Conservation (phyloP, 2,888 invertebrate species). For the Mesorhabditis spiculigera region DNA sequence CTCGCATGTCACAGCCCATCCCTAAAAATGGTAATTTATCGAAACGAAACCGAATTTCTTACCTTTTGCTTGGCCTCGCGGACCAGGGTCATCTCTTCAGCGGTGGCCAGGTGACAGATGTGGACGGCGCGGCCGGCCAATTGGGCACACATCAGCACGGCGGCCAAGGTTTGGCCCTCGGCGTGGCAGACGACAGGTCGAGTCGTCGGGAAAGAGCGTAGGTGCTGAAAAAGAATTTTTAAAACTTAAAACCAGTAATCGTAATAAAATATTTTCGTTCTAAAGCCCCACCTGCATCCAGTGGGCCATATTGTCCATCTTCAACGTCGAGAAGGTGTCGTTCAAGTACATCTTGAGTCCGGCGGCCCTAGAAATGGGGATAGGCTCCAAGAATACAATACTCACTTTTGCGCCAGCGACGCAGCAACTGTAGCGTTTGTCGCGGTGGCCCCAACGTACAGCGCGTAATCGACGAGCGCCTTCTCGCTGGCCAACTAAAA, state of each 20-base stretch:
- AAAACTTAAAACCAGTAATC: neutral
- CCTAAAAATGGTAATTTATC: conserved; percentile 16
- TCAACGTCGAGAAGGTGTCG: conserved; percentile 86
- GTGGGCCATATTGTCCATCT: conserved; percentile 78
- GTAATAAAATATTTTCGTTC: too few relatives aligned
- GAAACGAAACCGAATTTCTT: conserved; percentile 6
- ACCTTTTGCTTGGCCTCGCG: conserved; percentile 77
- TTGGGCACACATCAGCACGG: conserved; percentile 82
- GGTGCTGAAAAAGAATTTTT: conserved; percentile 67
- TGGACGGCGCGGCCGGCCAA: conserved; percentile 85
- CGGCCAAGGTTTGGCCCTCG: conserved; percentile 90
- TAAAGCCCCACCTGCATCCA: conserved; percentile 69
- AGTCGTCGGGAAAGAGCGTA: conserved; percentile 86
- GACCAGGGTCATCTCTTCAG: conserved; percentile 87
- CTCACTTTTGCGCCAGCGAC: conserved; percentile 70
- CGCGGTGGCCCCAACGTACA: conserved; percentile 86
- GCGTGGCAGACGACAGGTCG: conserved; percentile 92
- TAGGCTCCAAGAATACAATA: neutral
- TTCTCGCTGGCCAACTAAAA: conserved; percentile 60
- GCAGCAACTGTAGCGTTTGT: conserved; percentile 72
- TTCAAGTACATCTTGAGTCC: conserved; percentile 97
- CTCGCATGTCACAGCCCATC: conserved; percentile 88
- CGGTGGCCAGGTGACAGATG: conserved; percentile 91
- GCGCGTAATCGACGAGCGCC: conserved; percentile 77
- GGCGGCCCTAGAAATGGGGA: conserved; percentile 50